Evolutionary conservation across 30 jellyfish, hydroid and myxozoan genomes (phyloP), one percentile per base, ranked within the genome.

Genomic region (Catostylus mosaicus): DNA sequence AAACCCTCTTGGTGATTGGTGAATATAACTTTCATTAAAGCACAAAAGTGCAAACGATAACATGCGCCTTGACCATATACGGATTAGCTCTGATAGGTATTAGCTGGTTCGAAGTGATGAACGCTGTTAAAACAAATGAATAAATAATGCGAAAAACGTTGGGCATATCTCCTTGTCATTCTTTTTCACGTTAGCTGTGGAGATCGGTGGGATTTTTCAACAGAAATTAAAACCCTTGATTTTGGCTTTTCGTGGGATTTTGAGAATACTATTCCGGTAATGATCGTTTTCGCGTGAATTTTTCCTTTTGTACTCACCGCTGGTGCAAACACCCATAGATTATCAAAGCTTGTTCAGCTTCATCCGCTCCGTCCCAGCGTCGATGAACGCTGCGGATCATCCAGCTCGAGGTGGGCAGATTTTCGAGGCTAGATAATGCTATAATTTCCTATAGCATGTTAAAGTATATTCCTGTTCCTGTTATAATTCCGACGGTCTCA

Each of bases 71-170:
- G 65, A 38, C 67, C 75, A 75, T 59, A 22, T 75, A 24, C 50
- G 64, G 76, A 52, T 75, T 75, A 37, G 40, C 74, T 11, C 48
- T 59, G 60, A 4, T 48, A 75, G 86, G 86, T 50, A 75, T 75
- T 51, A 75, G 74, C 75, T 51, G 54, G 75, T 54, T 67, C 73
- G 76, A 18, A 56, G 73, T 56, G 86, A 75, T 51, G 11, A 75
- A 75, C 74, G 61, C 84, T 47, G 69, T 48, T 70, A 73, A 47
- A 38, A 37, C 40, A 33, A 30, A 51, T 38, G 34, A 73, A 73
- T 73, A 73, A 26, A 73, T 73, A 45, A 73, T 73, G 67, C 33
- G 47, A 33, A 33, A 73, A 51, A 73, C 69, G 84, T 30, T 73
- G 67, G 84, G 69, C 46, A 27, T 73, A 26, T 73, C n/a, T 38